phyloP scores from a whole-genome alignment of 2,888 invertebrate species.

The Parnassius smintheus region DNA sequence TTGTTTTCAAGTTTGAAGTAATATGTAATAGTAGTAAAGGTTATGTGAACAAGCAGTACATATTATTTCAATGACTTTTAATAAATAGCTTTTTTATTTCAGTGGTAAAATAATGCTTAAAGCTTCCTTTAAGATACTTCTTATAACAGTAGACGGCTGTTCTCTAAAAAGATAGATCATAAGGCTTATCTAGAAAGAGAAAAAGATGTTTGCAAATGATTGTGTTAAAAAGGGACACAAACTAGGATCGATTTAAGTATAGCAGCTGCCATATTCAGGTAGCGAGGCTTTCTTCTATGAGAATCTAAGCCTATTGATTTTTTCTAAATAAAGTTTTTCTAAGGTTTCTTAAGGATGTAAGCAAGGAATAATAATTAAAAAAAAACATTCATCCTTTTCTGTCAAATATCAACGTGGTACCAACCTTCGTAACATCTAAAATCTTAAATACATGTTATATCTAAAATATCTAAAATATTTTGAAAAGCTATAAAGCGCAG shows the following conservation, averaged over 20 bases:
- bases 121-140: slow-evolving; percentile 5
- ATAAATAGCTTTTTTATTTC: not conserved
- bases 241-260: slow-evolving; percentile 61
- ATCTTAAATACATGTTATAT: no score
- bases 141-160: slow-evolving; percentile 22
- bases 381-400: slow-evolving; percentile 18
- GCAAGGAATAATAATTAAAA: slow-evolving; percentile 19
- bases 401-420: slow-evolving; percentile 1
- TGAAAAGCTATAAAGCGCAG: no score
- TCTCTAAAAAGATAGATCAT: slow-evolving; percentile 35
- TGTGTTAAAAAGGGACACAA: slow-evolving; percentile 44
- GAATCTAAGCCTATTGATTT: slow-evolving; percentile 57
- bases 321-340: slow-evolving; percentile 42
- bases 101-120: not conserved
- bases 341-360: slow-evolving; percentile 25
- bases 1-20: no score
- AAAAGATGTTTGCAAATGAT: slow-evolving; percentile 27
- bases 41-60: not conserved
- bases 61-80: not conserved
- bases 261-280: slow-evolving; percentile 72
- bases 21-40: no score
- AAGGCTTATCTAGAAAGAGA: slow-evolving; percentile 53
- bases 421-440: not conserved
- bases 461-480: no score
- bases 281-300: slow-evolving; percentile 49